Conservation (phyloP, 2,113 vertebrate genomes). For the Ursus arctos region DNA sequence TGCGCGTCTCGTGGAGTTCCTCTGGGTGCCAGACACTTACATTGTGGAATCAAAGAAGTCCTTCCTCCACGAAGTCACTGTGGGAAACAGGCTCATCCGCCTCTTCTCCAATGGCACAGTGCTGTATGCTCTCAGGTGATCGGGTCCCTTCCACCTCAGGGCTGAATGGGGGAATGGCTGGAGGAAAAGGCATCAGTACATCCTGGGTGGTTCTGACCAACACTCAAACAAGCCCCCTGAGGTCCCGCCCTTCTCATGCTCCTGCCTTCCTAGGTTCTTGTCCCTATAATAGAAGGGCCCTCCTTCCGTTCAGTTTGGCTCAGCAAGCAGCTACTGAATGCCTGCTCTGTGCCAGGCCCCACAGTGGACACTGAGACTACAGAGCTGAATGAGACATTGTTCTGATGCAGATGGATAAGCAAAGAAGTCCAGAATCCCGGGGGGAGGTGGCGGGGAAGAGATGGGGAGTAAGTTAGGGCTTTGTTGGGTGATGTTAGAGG, state of each 20-base stretch:
- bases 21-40: constrained; percentile 97
- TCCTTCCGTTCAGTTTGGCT: background rate
- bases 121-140: constrained; percentile 93
- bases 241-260: background rate
- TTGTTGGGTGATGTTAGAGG: background rate
- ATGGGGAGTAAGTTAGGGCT: background rate
- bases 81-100: constrained; percentile 94
- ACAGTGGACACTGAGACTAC: background rate
- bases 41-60: constrained; percentile 95
- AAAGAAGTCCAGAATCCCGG: background rate
- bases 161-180: background rate
- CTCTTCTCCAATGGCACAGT: constrained; percentile 95
- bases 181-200: background rate
- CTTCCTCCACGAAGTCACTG: constrained; percentile 94
- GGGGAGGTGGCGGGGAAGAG: no score
- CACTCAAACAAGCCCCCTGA: background rate
- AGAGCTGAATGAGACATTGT: background rate
- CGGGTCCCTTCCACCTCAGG: background rate
- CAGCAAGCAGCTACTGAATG: background rate
- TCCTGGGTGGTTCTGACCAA: background rate
- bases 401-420: background rate
- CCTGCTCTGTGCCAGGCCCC: background rate
- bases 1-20: constrained; percentile 92
- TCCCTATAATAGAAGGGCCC: background rate
- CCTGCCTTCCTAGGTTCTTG: background rate